phyloP scores from a whole-genome alignment of 2,888 invertebrate species.

The Digitonthophagus gazella region DNA sequence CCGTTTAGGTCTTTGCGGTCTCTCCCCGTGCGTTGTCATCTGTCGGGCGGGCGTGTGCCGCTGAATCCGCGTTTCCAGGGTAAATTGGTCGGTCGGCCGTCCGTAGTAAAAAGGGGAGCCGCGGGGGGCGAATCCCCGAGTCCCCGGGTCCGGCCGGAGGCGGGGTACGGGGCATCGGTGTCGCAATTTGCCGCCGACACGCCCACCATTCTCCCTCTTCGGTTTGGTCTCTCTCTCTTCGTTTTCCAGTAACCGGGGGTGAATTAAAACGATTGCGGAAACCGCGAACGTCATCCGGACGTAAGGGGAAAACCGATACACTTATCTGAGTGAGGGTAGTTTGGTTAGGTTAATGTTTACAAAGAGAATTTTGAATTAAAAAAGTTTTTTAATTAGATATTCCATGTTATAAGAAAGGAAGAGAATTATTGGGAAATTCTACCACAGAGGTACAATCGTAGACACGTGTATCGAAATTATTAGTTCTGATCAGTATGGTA shows the following conservation, averaged over 20 bases:
- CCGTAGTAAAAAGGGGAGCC: constrained; percentile 46
- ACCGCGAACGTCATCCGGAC: not conserved
- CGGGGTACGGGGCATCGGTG: constrained; percentile 46
- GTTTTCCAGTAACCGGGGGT: not conserved
- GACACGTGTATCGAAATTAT: too few relatives aligned
- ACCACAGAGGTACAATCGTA: too few relatives aligned
- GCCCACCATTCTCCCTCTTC: constrained; percentile 33
- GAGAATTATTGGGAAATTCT: too few relatives aligned
- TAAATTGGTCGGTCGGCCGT: constrained; percentile 49
- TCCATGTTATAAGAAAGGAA: too few relatives aligned
- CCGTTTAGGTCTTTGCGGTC: not conserved
- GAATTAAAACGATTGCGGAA: not conserved
- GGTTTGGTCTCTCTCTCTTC: not conserved
- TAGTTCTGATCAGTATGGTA: too few relatives aligned
- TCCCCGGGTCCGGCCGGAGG: constrained; percentile 29
- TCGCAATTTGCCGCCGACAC: constrained; percentile 47
- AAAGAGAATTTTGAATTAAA: too few relatives aligned
- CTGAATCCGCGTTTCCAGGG: constrained; percentile 42
- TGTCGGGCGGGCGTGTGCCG: not conserved
- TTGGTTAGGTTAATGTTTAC: not conserved
- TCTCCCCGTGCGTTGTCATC: not conserved
- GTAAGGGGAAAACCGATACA: not conserved
- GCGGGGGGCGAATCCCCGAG: constrained; percentile 29
- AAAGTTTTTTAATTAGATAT: too few relatives aligned
- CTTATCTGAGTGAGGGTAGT: too few relatives aligned